phyloP scores from a whole-genome alignment of 2,113 vertebrate species.

The Empidonax traillii region DNA sequence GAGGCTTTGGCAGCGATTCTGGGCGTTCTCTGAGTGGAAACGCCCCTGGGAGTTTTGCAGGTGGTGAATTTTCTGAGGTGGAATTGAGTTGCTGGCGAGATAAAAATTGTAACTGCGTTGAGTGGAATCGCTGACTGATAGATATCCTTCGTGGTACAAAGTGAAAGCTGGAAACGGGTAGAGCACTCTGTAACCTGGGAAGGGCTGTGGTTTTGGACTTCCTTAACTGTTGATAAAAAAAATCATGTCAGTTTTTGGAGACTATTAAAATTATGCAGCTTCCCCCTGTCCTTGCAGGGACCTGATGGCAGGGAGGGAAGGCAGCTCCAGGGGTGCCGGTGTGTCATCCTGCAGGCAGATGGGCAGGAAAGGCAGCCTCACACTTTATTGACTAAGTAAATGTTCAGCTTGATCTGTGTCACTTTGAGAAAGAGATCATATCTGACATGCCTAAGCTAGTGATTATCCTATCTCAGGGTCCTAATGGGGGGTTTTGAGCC shows the following conservation, averaged over 20 bases:
- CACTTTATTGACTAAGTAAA: accelerated
- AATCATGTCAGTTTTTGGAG: accelerated
- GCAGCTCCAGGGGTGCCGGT: background rate
- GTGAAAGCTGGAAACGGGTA: background rate
- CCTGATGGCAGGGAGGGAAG: background rate
- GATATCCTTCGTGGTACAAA: accelerated
- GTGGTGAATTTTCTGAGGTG: accelerated
- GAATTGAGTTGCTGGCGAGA: accelerated
- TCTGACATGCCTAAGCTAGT: accelerated
- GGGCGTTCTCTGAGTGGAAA: background rate
- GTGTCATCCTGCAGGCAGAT: background rate
- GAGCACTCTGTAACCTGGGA: background rate
- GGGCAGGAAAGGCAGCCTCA: background rate
- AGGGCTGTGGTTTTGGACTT: background rate
- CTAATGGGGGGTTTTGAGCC: background rate
- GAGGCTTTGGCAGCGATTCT: background rate
- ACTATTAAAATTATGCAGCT: background rate
- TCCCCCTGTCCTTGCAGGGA: background rate
- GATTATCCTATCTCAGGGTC: background rate
- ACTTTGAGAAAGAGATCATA: accelerated
- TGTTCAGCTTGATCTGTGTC: accelerated
- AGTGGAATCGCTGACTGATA: accelerated
- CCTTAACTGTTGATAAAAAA: background rate
- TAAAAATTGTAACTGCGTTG: background rate
- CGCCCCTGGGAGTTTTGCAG: background rate